Evolutionary conservation across 2,888 invertebrate species (phyloP), one percentile per base, ranked within the genome.

Genomic region (Schizaphis graminum): DNA sequence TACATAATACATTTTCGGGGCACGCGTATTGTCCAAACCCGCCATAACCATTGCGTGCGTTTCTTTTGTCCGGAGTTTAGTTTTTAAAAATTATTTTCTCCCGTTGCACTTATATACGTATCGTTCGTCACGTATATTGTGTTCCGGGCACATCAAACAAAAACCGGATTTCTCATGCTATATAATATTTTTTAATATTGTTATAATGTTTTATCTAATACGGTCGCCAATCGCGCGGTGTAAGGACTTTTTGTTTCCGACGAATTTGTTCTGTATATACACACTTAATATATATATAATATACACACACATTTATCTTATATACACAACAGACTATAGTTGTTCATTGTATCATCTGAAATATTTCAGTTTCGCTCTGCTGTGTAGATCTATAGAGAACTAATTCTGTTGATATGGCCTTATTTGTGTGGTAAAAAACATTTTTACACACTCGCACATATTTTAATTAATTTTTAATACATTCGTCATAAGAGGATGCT

Each of bases 21-120:
- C 91, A 91, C 86, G 91, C 85, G 91, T 86, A 86, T 91, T 86
- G 57, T 61, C 47, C 86, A 61, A 86, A 47, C 85, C 47, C 91
- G 57, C 47, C 57, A 11, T 16, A 44, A 16, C 57, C 57, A 56
- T n/a, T 67, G 85, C 91, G 56, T 44, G 85, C 41, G 44, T 86
- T 86, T 61, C 91, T 57, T 86, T 91, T 91, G 61, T 91, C 61
- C 91, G 24, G n/a, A 28, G 0, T 84, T 41, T 84, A 41, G 35
- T 56, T 91, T 56, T 91, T 47, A 77, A 77, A 77, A n/a, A 47
- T 67, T 47, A 44, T 85, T 44, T 91, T 57, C 10, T 88, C 49
- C 35, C 28, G 26, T 67, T 41, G 21, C 47, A 57, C 85, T 8
- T 53, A 11, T 28, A n/a, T 41, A 91, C 91, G 26, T 35, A 35